These are phyloP conservation scores for Cerastis rubricosa DNA, from an alignment of 2,888 invertebrate genomes.

Conservation along the genomic window DNA sequence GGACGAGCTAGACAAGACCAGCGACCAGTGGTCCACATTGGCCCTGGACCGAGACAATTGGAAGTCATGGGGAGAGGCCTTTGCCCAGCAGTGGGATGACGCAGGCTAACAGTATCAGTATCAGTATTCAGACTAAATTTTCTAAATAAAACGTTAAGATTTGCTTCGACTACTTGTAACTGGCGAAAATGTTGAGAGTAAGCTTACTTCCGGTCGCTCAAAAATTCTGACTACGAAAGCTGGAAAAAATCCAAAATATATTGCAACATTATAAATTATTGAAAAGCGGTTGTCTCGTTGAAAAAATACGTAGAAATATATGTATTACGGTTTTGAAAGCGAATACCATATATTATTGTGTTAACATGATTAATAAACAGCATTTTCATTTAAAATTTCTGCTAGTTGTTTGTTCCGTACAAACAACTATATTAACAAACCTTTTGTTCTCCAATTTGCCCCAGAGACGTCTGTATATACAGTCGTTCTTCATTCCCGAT, in stretches of 20 bases:
- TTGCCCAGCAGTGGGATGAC: no score
- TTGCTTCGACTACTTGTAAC: background rate
- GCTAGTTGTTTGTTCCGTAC: no score
- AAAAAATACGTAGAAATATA: background rate
- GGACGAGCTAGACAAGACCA: no score
- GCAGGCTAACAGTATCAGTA: no score
- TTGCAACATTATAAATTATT: background rate
- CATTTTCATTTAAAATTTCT: background rate
- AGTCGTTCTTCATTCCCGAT: conserved; percentile 92
- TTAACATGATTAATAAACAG: background rate
- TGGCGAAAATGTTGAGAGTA: background rate
- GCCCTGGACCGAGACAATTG: no score
- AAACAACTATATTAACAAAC: conserved; percentile 56
- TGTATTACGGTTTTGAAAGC: background rate
- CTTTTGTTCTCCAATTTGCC: conserved; percentile 79
- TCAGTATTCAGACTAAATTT: background rate
- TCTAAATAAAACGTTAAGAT: background rate
- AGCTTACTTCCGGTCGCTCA: background rate
- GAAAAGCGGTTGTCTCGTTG: background rate
- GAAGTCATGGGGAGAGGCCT: no score
- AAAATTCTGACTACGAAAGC: background rate
- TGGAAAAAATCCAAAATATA: background rate
- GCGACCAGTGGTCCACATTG: no score
- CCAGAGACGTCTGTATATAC: conserved; percentile 91
- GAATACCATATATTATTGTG: background rate